Conservation (phyloP, 2,888 invertebrate genomes). For the Dicyrtoma fusca region DNA sequence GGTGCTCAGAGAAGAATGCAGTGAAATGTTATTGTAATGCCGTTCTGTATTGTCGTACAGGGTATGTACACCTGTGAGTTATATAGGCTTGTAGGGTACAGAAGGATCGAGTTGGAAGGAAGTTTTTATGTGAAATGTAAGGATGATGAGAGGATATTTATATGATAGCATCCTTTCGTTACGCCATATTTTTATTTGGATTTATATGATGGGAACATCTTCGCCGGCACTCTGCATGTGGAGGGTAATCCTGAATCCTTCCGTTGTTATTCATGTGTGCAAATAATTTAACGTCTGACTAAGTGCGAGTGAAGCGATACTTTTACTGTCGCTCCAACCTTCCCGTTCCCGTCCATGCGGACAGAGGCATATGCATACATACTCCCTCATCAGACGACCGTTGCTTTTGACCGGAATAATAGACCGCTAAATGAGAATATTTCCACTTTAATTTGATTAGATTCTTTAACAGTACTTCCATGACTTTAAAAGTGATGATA, state of each 20-base stretch:
- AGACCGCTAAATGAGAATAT: slow-evolving; percentile 42
- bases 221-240: neutral
- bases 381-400: slow-evolving; percentile 5
- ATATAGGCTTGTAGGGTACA: neutral
- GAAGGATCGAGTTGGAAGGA: neutral
- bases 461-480: slow-evolving; percentile 47
- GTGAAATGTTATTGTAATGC: neutral
- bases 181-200: slow-evolving; percentile 2
- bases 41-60: neutral
- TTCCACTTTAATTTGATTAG: slow-evolving; percentile 55
- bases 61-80: neutral
- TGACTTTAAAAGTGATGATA: slow-evolving; percentile 23
- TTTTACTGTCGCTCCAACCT: slow-evolving; percentile 16
- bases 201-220: slow-evolving; percentile 15
- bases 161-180: slow-evolving; percentile 7
- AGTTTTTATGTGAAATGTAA: neutral
- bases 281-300: slow-evolving; percentile 17
- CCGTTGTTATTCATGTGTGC: slow-evolving; percentile 24
- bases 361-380: too few relatives aligned
- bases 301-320: slow-evolving; percentile 31
- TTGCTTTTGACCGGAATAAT: slow-evolving; percentile 36
- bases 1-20: neutral
- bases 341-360: too few relatives aligned
- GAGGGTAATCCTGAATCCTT: neutral
- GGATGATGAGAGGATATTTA: slow-evolving; percentile 6